These are phyloP conservation scores for Thalassarche chlororhynchos DNA, from an alignment of 2,113 vertebrate genomes.

Conservation along the genomic window DNA sequence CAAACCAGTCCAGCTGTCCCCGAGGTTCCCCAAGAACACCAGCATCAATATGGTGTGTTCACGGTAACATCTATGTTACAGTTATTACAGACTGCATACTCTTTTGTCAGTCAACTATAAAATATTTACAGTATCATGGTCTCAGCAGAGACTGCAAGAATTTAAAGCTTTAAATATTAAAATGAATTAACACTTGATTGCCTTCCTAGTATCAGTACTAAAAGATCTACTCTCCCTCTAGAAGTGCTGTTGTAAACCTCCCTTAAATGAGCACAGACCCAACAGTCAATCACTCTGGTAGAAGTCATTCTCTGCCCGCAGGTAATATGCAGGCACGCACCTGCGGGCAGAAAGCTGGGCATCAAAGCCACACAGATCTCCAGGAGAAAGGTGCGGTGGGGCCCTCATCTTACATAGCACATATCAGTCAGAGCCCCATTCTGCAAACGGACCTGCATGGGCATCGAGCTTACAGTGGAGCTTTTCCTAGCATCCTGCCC, in stretches of 20 bases:
- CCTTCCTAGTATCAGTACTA: background rate
- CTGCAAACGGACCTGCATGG: background rate
- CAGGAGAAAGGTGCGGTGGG: background rate
- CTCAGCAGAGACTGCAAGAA: background rate
- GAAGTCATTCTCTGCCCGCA: background rate
- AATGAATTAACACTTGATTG: background rate
- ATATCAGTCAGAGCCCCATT: no score
- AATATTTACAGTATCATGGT: background rate
- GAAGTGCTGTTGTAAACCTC: background rate
- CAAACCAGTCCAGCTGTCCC: background rate
- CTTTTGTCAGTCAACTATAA: background rate
- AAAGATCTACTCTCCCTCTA: background rate
- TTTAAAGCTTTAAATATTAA: constrained; percentile 27
- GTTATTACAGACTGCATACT: background rate
- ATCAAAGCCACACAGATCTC: background rate
- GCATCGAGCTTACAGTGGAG: rapidly evolving
- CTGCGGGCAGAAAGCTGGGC: background rate
- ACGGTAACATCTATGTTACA: background rate
- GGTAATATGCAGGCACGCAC: background rate
- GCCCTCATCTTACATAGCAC: rapidly evolving
- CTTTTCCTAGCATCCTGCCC: background rate
- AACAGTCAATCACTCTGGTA: background rate
- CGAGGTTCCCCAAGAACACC: background rate
- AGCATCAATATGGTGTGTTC: background rate
- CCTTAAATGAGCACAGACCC: background rate